phyloP scores from a whole-genome alignment of 2,797 vertebrate species.

The Oryzias dopingdopingensis region DNA sequence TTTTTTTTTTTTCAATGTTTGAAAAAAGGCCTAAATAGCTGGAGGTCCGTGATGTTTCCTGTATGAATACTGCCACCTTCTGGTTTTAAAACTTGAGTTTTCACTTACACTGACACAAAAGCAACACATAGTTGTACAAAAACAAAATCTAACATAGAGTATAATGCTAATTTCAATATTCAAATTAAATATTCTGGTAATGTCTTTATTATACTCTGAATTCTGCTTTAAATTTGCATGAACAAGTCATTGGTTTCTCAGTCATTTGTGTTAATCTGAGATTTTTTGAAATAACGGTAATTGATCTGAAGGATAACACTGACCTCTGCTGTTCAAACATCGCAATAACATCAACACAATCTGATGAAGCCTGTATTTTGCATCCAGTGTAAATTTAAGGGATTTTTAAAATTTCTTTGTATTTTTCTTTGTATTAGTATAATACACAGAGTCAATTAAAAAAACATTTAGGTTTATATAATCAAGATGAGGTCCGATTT shows the following conservation, averaged over 20 bases:
- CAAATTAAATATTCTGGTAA: too few relatives aligned
- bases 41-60: conserved; percentile 17
- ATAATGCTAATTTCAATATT: too few relatives aligned
- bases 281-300: too few relatives aligned
- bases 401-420: neutral
- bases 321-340: conserved; percentile 9
- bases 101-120: too few relatives aligned
- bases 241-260: too few relatives aligned
- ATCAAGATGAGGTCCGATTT: neutral
- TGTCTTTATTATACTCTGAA: too few relatives aligned
- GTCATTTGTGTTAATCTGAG: too few relatives aligned
- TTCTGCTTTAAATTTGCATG: too few relatives aligned
- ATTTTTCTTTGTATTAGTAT: neutral
- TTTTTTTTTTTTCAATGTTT: neutral
- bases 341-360: neutral
- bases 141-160: too few relatives aligned
- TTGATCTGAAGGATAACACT: neutral
- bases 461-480: neutral
- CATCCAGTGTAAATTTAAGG: too few relatives aligned
- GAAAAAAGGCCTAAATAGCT: neutral
- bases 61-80: conserved; percentile 43
- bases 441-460: neutral
- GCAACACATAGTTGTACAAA: too few relatives aligned
- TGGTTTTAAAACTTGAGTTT: conserved; percentile 16
- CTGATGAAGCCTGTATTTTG: neutral